Evolutionary conservation across 2,113 vertebrate species (phyloP).

Genomic region (Hydropotes inermis): DNA sequence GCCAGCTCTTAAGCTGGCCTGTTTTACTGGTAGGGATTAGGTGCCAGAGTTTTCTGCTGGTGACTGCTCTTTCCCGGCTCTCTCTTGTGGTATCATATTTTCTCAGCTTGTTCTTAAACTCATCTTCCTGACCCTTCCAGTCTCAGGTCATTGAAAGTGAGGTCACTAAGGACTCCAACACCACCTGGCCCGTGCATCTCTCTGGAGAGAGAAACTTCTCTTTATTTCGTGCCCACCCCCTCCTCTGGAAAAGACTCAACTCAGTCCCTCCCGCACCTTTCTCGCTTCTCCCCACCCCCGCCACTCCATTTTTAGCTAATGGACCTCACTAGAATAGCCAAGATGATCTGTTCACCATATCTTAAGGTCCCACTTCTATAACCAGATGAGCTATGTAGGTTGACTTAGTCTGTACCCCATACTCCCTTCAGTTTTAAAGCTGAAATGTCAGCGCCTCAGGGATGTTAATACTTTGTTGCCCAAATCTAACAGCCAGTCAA

Average conservation of each 20-base stretch:
- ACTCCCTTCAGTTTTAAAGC: background rate
- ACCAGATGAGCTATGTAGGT: background rate
- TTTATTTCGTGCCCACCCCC: accelerated
- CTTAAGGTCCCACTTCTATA: background rate
- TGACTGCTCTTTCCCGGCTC: constrained; percentile 50
- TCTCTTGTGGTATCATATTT: constrained; percentile 51
- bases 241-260: background rate
- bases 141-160: constrained; percentile 40
- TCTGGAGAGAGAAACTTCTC: background rate
- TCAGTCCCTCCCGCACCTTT: background rate
- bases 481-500: background rate
- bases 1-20: constrained; percentile 27
- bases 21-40: background rate
- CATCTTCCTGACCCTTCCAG: constrained; percentile 43
- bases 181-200: background rate
- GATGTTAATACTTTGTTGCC: background rate
- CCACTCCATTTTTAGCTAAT: background rate
- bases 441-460: background rate
- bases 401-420: no score
- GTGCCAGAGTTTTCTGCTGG: constrained; percentile 64
- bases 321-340: background rate
- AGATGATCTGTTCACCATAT: background rate
- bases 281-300: accelerated
- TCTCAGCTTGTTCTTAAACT: constrained; percentile 68
- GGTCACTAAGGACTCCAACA: background rate